These are phyloP conservation scores for Pogoniulus pusillus DNA, from an alignment of 2,797 vertebrate genomes.

Conservation along the genomic window DNA sequence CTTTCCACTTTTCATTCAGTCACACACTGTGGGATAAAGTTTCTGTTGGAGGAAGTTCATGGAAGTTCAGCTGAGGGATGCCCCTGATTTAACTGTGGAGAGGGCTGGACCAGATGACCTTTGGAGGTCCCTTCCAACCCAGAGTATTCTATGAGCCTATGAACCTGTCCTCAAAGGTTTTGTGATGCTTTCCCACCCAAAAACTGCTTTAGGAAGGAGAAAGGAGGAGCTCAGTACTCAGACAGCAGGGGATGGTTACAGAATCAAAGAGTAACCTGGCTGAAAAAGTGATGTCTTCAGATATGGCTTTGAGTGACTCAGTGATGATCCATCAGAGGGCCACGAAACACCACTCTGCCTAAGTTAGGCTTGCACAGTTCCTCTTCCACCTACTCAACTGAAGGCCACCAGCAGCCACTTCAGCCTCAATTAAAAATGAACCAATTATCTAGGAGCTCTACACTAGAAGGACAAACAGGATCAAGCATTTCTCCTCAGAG, in stretches of 20 bases:
- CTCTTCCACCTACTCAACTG: background rate
- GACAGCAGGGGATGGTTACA: accelerated
- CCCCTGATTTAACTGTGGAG: too few species aligned
- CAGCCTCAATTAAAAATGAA: background rate
- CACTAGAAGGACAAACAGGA: background rate
- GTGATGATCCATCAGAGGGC: accelerated
- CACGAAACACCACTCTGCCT: background rate
- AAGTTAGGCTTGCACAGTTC: background rate
- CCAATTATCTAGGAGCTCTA: background rate
- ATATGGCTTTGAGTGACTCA: accelerated
- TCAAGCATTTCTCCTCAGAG: background rate
- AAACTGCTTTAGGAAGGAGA: background rate
- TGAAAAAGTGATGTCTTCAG: background rate
- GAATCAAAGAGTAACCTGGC: background rate
- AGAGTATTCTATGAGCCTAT: too few species aligned
- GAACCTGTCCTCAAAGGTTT: background rate
- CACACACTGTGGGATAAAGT: background rate
- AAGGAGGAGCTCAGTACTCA: background rate
- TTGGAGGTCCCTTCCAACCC: too few species aligned
- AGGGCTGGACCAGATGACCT: too few species aligned
- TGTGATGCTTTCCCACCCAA: background rate
- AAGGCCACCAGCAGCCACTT: background rate
- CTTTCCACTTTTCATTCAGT: background rate
- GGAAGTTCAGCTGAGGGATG: background rate
- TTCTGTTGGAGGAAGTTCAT: background rate